Evolutionary conservation across 1,140 invertebrate genomes (phyloP).

Genomic region (Oreohelix idahoensis): DNA sequence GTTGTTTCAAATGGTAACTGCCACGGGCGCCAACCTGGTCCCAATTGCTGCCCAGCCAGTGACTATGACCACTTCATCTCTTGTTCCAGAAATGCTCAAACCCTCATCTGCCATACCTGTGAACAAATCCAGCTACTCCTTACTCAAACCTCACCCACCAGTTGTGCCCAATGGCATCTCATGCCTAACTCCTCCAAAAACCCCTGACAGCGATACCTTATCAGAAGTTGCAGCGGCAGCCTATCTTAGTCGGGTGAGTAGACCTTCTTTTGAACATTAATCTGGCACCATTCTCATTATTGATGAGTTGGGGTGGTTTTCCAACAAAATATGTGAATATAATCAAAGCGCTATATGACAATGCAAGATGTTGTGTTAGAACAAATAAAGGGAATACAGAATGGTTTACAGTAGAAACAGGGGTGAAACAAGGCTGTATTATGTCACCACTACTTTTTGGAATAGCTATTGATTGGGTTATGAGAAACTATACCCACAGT

Average conservation of each 20-base stretch:
- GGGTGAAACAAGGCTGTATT: no score
- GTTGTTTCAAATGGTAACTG: conserved; percentile 36
- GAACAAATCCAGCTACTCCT: background rate
- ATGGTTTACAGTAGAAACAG: no score
- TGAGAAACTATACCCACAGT: no score
- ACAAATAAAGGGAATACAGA: no score
- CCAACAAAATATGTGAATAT: no score
- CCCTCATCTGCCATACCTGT: background rate
- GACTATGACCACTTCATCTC: conserved; percentile 6
- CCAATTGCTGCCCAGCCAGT: conserved; percentile 25
- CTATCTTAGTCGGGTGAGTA: conserved; percentile 19
- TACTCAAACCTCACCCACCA: conserved; percentile 19
- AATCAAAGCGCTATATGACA: no score
- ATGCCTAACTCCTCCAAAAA: conserved; percentile 39
- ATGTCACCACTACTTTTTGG: no score
- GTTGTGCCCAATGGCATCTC: conserved; percentile 29
- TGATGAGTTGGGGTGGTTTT: no score
- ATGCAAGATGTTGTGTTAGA: no score
- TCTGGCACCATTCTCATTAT: no score
- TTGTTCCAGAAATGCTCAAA: conserved; percentile 29
- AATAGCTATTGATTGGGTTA: no score
- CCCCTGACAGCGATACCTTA: conserved; percentile 14
- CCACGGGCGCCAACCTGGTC: conserved; percentile 13
- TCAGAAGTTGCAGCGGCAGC: conserved; percentile 34
- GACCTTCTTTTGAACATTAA: background rate